Evolutionary conservation across 2,888 invertebrate genomes (phyloP).

Genomic region (Pristionchus arcanus): DNA sequence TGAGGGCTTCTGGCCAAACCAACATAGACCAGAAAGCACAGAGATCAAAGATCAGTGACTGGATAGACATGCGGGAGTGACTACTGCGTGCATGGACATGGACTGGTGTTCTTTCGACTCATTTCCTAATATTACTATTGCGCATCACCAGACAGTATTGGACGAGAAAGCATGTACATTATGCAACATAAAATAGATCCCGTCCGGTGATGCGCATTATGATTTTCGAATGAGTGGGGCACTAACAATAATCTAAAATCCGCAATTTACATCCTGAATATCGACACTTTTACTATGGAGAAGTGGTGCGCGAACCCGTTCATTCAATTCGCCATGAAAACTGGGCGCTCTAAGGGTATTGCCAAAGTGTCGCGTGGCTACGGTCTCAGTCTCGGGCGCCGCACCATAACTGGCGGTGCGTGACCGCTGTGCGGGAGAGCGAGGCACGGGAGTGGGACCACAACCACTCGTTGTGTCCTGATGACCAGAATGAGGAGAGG

Average conservation of each 20-base stretch:
- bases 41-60: neutral
- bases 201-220: neutral
- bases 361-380: neutral
- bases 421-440: neutral
- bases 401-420: neutral
- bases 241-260: constrained; percentile 2
- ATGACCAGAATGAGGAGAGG: neutral
- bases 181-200: no score
- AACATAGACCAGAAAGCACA: no score
- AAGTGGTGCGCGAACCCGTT: neutral
- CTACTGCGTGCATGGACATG: neutral
- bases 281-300: neutral
- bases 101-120: constrained; percentile 16
- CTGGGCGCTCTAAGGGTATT: constrained; percentile 46
- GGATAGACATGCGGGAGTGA: constrained; percentile 6
- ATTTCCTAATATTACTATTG: neutral
- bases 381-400: neutral
- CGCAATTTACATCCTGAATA: constrained; percentile 31
- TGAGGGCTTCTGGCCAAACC: no score
- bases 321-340: constrained; percentile 2
- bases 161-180: no score
- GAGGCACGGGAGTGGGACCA: neutral
- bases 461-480: neutral
- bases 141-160: no score
- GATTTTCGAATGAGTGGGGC: neutral